Base-by-base conservation (phyloP, 2,888 invertebrate genomes). In the Omphaloscelis lunosa region DNA sequence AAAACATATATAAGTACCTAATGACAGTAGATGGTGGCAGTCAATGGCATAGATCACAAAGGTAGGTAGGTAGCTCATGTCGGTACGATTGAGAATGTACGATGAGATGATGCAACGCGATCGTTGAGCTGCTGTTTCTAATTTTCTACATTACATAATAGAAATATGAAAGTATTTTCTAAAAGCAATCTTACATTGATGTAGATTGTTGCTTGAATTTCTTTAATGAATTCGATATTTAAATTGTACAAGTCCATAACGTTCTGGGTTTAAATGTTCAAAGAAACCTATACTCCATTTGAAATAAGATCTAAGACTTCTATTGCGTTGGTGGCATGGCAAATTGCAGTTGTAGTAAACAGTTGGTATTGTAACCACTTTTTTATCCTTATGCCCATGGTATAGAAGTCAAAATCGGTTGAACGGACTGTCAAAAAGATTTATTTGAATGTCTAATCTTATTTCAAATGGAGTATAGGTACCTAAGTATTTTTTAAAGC, bases 141-240 rank as follows among this genome's bases (percentile, higher is more conserved):
- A 70, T 39, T 70, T 71, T 58, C 58, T 74, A n/a, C 11, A 27
- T 80, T 80, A 53, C 34, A 34, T 65, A 78, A 72, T 17, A 80
- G 9, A 65, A 65, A 73, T 65, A 45, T 74, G 81, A 79, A 80
- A 79, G 79, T 80, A 48, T 79, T 65, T 72, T 45, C 12, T 27
- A 34, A 51, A 12, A n/a, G 1, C 4, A 51, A 51, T 8, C 29
- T 59, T 34, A 61, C 20, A 72, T 45, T 45, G n/a, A 27, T 39
- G 23, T n/a, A n/a, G 6, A 53, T 27, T 27, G 29, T 1, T 65
- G 12, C 17, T 48, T 48, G 12, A 63, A 17, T 56, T 29, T 48
- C 3, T 12, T 29, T 27, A 17, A 39, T 7, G 9, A 27, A 29
- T 39, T 59, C 56, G 23, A 70, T 45, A 45, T 45, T 71, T 53